These are phyloP conservation scores for Platalea minor DNA, from an alignment of 2,797 vertebrate genomes.

Conservation along the genomic window DNA sequence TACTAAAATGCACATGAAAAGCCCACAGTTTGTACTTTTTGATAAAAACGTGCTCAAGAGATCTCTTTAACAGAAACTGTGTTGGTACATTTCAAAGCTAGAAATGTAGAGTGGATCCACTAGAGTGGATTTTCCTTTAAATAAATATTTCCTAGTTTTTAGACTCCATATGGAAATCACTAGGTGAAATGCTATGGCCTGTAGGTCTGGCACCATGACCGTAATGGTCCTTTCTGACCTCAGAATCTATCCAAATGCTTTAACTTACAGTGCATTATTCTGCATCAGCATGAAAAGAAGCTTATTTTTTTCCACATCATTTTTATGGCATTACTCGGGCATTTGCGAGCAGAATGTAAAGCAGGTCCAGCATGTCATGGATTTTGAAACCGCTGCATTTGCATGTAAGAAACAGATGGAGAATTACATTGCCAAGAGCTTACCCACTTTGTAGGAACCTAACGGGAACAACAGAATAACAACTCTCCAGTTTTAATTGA, in stretches of 20 bases:
- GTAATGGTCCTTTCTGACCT: slow-evolving; percentile 1
- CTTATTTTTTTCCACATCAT: neutral
- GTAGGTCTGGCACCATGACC: neutral
- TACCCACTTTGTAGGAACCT: neutral
- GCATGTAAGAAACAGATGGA: slow-evolving; percentile 37
- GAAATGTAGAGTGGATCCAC: no score
- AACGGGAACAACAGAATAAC: neutral
- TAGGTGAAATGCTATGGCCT: neutral
- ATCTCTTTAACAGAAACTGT: neutral
- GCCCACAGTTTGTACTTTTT: neutral
- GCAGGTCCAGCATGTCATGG: neutral
- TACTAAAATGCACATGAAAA: neutral
- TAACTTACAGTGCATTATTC: neutral
- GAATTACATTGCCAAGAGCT: neutral
- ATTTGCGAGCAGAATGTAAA: slow-evolving; percentile 32
- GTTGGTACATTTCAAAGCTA: neutral
- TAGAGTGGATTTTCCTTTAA: neutral
- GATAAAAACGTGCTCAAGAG: neutral
- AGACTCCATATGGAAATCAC: neutral
- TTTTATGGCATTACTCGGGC: slow-evolving; percentile 38
- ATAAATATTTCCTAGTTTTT: neutral
- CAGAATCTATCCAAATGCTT: neutral
- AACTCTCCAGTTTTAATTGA: neutral
- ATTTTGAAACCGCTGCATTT: neutral
- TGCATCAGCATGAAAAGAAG: neutral